Evolutionary conservation across 1,140 invertebrate genomes (phyloP), one percentile per base, ranked within the genome.

Genomic region (Drosophila miranda): DNA sequence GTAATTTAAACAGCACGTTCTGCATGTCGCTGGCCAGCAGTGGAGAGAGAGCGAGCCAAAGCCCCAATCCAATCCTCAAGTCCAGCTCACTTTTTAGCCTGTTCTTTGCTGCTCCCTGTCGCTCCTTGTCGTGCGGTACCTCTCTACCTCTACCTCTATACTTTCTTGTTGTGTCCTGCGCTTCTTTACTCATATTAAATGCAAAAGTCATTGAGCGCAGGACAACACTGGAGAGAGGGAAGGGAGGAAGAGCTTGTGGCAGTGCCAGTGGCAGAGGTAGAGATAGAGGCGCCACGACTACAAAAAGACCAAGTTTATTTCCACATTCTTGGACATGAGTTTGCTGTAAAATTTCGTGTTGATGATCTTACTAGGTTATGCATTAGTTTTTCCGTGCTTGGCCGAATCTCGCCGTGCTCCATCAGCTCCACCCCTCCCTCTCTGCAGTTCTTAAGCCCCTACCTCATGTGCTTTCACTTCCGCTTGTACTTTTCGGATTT

Each of bases 311-410:
- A 68, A 87, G 82, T 87, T 87, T 87, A 87, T 87, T 78, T 87
- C 78, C 67, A 84, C 75, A 87, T 82, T 78, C 82, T 87, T 87
- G 82, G 82, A 87, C 82, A 87, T 82, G 82, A 87, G 82, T 87
- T 87, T 78, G 86, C 78, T 89, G 86, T 89, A 89, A 89, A 89
- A 89, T 86, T 86, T 86, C 86, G 86, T 89, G 86, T 89, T 89
- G 86, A 89, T 89, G 86, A 89, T 89, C 86, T 89, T 75, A 89
- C 86, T 89, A 86, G 86, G 86, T 86, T 89, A 89, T 89, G 86
- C 86, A 89, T 89, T 89, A 89, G 75, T 78, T 89, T 38, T 89
- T 89, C 75, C 69, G 67, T 74, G 60, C 70, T 43, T 50, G 16
- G 51, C 62, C 26, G 50, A 59, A 34, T 30, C 38, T 6, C 62